phyloP scores from a whole-genome alignment of 1,140 invertebrate species.

The Orchestia grillus region DNA sequence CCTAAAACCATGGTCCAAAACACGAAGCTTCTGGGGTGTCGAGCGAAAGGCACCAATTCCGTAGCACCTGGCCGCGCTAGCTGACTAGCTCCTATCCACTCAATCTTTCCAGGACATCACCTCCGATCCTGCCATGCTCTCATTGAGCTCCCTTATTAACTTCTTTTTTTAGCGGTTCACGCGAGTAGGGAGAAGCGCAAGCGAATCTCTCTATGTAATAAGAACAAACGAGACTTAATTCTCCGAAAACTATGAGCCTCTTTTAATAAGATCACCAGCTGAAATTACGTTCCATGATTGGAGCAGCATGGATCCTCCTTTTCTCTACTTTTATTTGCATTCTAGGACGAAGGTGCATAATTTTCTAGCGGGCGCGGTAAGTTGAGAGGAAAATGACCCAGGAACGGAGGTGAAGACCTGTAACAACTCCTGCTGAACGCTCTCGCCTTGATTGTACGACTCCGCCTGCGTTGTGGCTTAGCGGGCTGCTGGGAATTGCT shows the following conservation, averaged over 20 bases:
- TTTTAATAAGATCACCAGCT: slow-evolving; percentile 51
- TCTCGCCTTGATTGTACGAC: background rate
- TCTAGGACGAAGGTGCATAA: slow-evolving; percentile 29
- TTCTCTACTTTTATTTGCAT: background rate
- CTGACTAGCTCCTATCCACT: slow-evolving; percentile 22
- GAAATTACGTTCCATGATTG: slow-evolving; percentile 44
- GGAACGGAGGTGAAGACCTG: background rate
- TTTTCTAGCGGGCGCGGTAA: slow-evolving; percentile 28
- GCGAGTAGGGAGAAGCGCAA: background rate
- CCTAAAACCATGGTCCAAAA: background rate
- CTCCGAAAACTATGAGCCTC: slow-evolving; percentile 47
- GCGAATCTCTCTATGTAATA: slow-evolving; percentile 47
- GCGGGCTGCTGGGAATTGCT: background rate
- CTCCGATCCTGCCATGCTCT: slow-evolving; percentile 13
- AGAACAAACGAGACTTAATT: slow-evolving; percentile 49
- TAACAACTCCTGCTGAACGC: background rate
- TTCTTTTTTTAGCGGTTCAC: background rate
- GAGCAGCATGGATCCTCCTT: background rate
- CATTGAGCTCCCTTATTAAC: slow-evolving; percentile 14
- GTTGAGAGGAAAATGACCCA: slow-evolving; percentile 49
- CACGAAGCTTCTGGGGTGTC: background rate
- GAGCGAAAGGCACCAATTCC: background rate
- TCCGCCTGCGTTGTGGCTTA: background rate
- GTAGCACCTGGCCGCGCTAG: background rate
- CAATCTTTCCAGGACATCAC: slow-evolving; percentile 50